These are phyloP conservation scores for Megaceryle alcyon DNA, from an alignment of 2,797 vertebrate genomes.

Conservation along the genomic window DNA sequence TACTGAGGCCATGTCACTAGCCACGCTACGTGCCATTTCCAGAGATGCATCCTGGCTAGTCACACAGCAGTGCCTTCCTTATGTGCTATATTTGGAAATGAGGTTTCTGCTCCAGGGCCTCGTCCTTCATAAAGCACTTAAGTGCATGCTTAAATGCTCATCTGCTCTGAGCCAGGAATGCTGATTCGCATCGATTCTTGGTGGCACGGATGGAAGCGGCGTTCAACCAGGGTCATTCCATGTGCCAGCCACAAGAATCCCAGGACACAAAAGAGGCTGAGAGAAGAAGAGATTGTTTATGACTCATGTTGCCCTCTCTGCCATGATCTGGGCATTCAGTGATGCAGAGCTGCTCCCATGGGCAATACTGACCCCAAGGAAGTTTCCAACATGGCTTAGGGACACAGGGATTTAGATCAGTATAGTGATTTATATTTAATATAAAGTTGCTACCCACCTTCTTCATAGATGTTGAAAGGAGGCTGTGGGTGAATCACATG, in stretches of 20 bases:
- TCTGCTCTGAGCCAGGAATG: constrained; percentile 16
- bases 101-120: constrained; percentile 55
- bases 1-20: constrained; percentile 4
- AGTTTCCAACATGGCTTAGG: neutral
- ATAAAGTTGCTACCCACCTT: neutral
- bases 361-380: neutral
- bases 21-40: neutral
- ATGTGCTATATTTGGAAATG: constrained; percentile 58
- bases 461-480: neutral
- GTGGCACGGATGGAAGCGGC: neutral
- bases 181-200: neutral
- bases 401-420: neutral
- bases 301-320: neutral
- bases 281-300: neutral
- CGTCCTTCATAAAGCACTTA: constrained; percentile 21
- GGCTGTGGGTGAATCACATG: neutral
- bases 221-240: neutral
- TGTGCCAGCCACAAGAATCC: neutral
- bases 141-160: constrained; percentile 63
- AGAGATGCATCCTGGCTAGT: neutral
- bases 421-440: neutral
- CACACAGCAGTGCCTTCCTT: neutral
- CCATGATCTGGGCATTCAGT: neutral
- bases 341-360: neutral
- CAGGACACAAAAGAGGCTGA: neutral